phyloP scores from a whole-genome alignment of 2,113 vertebrate species.

The Dicentrarchus labrax region DNA sequence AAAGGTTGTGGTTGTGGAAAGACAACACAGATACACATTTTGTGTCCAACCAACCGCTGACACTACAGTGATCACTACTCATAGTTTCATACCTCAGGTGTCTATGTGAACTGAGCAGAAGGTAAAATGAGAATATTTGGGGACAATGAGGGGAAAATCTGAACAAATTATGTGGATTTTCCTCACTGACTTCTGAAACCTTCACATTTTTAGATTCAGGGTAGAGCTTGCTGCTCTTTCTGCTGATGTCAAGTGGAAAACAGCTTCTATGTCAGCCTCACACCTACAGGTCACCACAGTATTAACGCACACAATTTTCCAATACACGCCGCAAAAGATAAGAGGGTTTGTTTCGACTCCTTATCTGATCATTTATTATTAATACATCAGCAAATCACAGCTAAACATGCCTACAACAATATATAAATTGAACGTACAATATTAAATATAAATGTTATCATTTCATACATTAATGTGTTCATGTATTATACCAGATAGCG shows the following conservation, averaged over 20 bases:
- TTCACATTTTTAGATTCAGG: not conserved
- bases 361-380: too few relatives aligned
- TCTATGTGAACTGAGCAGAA: not conserved
- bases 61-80: not conserved
- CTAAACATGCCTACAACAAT: not conserved
- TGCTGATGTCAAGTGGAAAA: conserved; percentile 51
- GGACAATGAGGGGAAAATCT: not conserved
- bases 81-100: not conserved
- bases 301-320: not conserved
- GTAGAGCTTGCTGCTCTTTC: not conserved
- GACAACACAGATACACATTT: not conserved
- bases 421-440: not conserved
- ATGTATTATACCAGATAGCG: too few relatives aligned
- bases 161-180: not conserved
- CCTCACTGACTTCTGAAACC: not conserved
- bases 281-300: not conserved
- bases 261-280: conserved; percentile 10
- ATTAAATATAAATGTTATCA: not conserved
- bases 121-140: conserved; percentile 2
- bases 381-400: too few relatives aligned
- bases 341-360: not conserved
- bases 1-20: not conserved
- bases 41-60: not conserved
- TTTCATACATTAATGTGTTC: too few relatives aligned
- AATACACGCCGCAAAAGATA: not conserved